These are phyloP conservation scores for Capitulum mitella DNA, from an alignment of 2,888 invertebrate species.

Conservation along the genomic window DNA sequence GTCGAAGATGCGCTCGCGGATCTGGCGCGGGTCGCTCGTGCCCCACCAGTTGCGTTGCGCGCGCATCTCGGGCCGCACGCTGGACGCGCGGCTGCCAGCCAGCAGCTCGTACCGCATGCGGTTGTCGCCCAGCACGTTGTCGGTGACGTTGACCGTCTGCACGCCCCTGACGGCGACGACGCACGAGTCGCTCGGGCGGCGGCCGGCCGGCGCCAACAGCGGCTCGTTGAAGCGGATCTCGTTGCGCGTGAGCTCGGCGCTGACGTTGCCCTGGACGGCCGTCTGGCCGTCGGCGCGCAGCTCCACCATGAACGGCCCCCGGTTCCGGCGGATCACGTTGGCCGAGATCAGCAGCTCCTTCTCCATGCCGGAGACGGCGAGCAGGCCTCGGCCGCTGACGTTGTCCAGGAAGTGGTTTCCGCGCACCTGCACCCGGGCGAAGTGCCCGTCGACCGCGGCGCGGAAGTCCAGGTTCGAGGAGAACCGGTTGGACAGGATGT, in stretches of 20 bases:
- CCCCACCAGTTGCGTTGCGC: slow-evolving; percentile 98
- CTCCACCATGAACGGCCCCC: slow-evolving; percentile 73
- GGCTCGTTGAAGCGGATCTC: slow-evolving; percentile 60
- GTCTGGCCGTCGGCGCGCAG: slow-evolving; percentile 86
- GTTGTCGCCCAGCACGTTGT: slow-evolving; percentile 81
- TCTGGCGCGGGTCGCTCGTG: slow-evolving; percentile 60
- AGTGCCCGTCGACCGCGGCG: slow-evolving; percentile 84
- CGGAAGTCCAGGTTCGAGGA: slow-evolving; percentile 75
- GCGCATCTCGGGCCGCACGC: slow-evolving; percentile 75
- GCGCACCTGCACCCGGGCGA: slow-evolving; percentile 77
- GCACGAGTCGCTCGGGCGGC: slow-evolving; percentile 54
- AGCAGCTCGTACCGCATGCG: slow-evolving; percentile 73
- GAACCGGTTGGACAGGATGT: slow-evolving; percentile 79
- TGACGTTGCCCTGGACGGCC: slow-evolving; percentile 77
- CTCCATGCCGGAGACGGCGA: slow-evolving; percentile 88
- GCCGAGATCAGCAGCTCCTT: slow-evolving; percentile 77
- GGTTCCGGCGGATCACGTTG: slow-evolving; percentile 71
- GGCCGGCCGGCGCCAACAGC: slow-evolving; percentile 47
- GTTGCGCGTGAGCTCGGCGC: slow-evolving; percentile 70
- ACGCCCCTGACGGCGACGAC: slow-evolving; percentile 88
- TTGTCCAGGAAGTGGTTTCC: slow-evolving; percentile 79
- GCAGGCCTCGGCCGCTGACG: slow-evolving; percentile 54
- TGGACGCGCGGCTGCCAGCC: slow-evolving; percentile 76
- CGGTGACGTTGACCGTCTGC: slow-evolving; percentile 82
- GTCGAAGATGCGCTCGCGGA: slow-evolving; percentile 82